phyloP scores from a whole-genome alignment of 2,888 invertebrate species.

The Proisotoma minuta region DNA sequence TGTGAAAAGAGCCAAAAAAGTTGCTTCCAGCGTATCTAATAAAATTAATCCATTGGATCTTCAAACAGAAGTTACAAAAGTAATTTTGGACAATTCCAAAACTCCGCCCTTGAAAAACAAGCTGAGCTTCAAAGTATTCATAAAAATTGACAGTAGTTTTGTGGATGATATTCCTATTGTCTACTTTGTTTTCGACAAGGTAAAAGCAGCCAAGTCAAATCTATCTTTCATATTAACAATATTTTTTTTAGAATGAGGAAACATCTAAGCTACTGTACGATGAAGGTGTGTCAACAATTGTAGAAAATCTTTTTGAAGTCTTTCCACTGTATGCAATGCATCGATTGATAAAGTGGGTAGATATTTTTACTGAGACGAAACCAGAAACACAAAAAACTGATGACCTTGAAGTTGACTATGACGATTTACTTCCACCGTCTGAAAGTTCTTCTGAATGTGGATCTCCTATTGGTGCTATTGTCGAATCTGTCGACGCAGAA shows the following conservation, averaged over 20 bases:
- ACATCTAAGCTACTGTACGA: neutral
- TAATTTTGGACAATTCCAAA: neutral
- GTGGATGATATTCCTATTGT: constrained; percentile 18
- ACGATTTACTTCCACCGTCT: neutral
- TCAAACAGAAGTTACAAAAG: constrained; percentile 16
- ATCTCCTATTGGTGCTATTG: no score
- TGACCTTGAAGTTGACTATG: neutral
- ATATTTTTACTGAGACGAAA: neutral
- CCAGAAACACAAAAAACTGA: neutral
- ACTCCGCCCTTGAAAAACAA: neutral
- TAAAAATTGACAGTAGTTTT: constrained; percentile 23
- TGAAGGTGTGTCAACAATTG: constrained; percentile 10
- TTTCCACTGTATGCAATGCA: constrained; percentile 18
- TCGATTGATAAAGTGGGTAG: constrained; percentile 19
- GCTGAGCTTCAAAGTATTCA: constrained; percentile 15
- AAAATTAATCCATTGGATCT: constrained; percentile 22
- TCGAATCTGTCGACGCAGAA: no score
- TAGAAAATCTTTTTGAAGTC: constrained; percentile 4
- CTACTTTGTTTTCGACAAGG: constrained; percentile 30
- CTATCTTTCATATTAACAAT: neutral
- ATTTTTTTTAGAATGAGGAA: neutral
- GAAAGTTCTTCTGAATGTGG: neutral
- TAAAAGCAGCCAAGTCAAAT: constrained; percentile 3
- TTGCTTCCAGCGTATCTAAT: neutral
- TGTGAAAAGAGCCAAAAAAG: constrained; percentile 4